These are phyloP conservation scores for Apis dorsata DNA, from an alignment of 1,140 invertebrate species.

Conservation along the genomic window DNA sequence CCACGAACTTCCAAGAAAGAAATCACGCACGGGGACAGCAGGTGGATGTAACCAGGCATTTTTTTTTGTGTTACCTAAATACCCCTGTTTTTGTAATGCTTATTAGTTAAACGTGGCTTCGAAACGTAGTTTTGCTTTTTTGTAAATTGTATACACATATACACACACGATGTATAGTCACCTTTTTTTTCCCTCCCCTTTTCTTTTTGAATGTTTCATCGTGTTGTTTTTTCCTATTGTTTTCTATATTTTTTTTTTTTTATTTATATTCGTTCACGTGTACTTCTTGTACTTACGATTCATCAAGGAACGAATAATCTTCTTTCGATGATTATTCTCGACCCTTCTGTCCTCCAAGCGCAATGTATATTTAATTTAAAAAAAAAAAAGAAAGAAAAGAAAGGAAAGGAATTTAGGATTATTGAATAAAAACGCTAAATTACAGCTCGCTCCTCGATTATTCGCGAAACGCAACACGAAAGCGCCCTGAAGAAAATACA, in stretches of 20 bases:
- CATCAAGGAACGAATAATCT: neutral
- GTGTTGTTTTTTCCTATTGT: neutral
- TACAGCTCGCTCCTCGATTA: constrained; percentile 91
- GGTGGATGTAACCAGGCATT: constrained; percentile 35
- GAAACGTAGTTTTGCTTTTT: constrained; percentile 4
- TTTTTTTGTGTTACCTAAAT: constrained; percentile 2
- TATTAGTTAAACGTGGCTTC: constrained; percentile 27
- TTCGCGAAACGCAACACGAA: constrained; percentile 96
- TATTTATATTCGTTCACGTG: neutral
- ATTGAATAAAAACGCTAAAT: constrained; percentile 44
- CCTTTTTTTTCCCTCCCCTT: neutral
- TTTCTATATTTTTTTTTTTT: neutral
- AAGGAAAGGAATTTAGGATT: too few relatives aligned
- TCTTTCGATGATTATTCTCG: neutral
- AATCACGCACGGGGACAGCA: constrained; percentile 35
- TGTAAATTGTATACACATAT: neutral
- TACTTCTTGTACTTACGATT: neutral
- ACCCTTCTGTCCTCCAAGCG: constrained; percentile 6
- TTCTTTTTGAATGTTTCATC: neutral
- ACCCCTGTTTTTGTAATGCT: constrained; percentile 16
- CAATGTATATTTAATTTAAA: too few relatives aligned
- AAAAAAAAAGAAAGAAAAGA: neutral
- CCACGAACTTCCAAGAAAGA: neutral
- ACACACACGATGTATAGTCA: neutral
- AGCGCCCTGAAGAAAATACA: constrained; percentile 95